A percentile compares a stretch with the other conserved stretches of the same genome.
Evolutionary conservation across 2,888 invertebrate genomes (phyloP).

Genomic region (Hirtodrosophila cameraria): DNA sequence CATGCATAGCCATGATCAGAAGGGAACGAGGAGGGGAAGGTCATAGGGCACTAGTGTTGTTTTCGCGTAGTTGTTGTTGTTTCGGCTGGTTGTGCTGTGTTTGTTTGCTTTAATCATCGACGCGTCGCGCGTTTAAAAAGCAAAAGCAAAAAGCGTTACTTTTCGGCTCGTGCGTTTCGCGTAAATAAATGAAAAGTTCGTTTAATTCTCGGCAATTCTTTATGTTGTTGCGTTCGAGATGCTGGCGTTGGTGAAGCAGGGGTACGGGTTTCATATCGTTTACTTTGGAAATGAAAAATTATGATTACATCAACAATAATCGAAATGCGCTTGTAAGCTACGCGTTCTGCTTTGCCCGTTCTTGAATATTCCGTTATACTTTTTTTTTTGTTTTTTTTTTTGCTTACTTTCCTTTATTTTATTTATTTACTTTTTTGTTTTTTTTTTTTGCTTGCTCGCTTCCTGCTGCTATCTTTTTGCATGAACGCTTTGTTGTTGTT

Average conservation of each 20-base stretch:
- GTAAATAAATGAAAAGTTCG: constrained; percentile 78
- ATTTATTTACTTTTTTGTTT: neutral
- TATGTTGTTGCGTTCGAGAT: constrained; percentile 40
- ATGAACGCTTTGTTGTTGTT: constrained; percentile 46
- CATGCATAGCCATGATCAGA: constrained; percentile 3
- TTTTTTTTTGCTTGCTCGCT: constrained; percentile 15
- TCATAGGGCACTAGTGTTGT: neutral
- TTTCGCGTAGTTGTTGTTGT: constrained; percentile 11
- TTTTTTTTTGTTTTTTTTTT: constrained; percentile 10
- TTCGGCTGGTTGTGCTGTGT: constrained; percentile 33
- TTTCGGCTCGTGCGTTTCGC: constrained; percentile 55
- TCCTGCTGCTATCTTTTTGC: constrained; percentile 58
- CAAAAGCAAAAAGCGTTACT: constrained; percentile 35
- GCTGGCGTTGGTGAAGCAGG: neutral
- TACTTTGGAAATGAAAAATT: constrained; percentile 80
- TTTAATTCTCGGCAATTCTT: constrained; percentile 73
- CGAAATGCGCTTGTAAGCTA: constrained; percentile 79
- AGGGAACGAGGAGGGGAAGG: neutral
- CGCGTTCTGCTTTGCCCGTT: constrained; percentile 26
- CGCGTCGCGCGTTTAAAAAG: constrained; percentile 66
- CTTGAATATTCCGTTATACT: constrained; percentile 21
- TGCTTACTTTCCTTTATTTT: constrained; percentile 2
- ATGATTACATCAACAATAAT: constrained; percentile 79
- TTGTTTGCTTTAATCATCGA: constrained; percentile 73
- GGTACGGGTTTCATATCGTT: constrained; percentile 54